Base-by-base conservation (phyloP, 2,113 vertebrate genomes). In the Aspiorhynchus laticeps region DNA sequence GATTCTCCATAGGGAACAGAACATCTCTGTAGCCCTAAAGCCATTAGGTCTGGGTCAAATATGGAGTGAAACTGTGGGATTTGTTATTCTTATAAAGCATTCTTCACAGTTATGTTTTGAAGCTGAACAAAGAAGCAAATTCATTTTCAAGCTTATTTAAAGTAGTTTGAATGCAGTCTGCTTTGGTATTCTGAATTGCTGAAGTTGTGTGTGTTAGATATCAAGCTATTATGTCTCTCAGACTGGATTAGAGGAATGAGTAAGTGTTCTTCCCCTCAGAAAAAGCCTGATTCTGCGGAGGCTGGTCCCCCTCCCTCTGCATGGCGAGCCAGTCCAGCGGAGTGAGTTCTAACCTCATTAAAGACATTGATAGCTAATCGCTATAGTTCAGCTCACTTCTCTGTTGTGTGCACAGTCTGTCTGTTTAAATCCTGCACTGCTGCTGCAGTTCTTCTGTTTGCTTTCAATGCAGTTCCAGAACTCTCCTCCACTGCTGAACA, bases 271-370 rank as follows among this genome's bases (percentile, higher is more conserved):
- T 81, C 80, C 21, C 19, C 1, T 71, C 41, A 33, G 65, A 83
- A 71, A 80, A 83, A 71, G 26, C 80, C 80, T 83, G 43, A 83
- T 43, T 46, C 43, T 83, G 80, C 63, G 7, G 65, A 51, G 63
- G 38, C n/a, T 67, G 9, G 31, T 24, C 76, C 74, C 41, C 48
- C 59, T 89, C 48, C 10, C 7, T 67, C 26, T 69, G 36, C 4
- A 51, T 36, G 46, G 67, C 43, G 51, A 67, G 33, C 31, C 67
- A 82, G 56, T 63, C 43, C 26, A 81, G 76, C 36, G 41, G 36
- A 87, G 77, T 84, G 77, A 89, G 69, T 81, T 31, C 78, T 89
- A 89, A 89, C 83, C 86, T 89, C 63, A 87, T 89, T 87, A 89
- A 82, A 77, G 59, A 48, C 86, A 89, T 41, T 80, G 81, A 89